Conservation (phyloP, 2,113 vertebrate species). For the Glaucidium brasilianum region DNA sequence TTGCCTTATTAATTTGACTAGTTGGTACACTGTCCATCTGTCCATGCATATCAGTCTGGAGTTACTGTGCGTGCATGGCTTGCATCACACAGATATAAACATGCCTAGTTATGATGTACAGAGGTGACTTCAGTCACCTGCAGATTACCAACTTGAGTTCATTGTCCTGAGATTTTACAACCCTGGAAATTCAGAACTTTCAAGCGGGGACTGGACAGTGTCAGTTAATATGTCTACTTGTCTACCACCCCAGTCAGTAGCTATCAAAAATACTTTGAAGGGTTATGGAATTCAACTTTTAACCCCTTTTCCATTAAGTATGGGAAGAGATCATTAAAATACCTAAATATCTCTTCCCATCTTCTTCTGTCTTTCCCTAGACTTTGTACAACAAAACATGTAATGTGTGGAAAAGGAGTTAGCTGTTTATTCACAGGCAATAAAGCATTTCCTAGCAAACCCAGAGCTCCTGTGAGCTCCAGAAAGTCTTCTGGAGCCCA, state of each 20-base stretch:
- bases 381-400: neutral
- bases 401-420: neutral
- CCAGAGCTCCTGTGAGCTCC: neutral
- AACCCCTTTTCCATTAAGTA: neutral
- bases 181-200: neutral
- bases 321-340: neutral
- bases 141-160: neutral
- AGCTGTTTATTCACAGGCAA: neutral
- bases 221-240: neutral
- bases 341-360: neutral
- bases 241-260: neutral
- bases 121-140: neutral
- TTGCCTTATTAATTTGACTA: neutral
- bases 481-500: neutral
- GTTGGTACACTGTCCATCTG: neutral
- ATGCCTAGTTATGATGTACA: neutral
- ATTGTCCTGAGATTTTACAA: neutral
- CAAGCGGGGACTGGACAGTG: neutral
- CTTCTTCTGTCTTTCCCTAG: neutral
- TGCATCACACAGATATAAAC: neutral
- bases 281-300: neutral
- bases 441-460: neutral
- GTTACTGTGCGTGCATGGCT: neutral
- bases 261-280: neutral
- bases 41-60: neutral